These are phyloP conservation scores for Rhincodon typus DNA, from an alignment of 2,797 vertebrate species.

Conservation along the genomic window DNA sequence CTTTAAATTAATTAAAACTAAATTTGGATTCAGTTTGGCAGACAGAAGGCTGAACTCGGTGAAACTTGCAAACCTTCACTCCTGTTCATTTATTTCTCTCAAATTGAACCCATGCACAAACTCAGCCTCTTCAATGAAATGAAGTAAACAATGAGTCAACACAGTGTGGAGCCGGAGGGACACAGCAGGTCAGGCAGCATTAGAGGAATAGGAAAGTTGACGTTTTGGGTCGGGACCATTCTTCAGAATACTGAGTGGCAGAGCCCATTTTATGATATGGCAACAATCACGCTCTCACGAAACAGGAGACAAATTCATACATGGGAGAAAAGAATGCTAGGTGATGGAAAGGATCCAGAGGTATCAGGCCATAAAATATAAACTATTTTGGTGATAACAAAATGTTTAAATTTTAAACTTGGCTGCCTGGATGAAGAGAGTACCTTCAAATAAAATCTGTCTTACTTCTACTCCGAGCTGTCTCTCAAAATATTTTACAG, in stretches of 20 bases:
- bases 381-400: neutral
- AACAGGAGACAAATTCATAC: neutral
- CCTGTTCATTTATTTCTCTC: neutral
- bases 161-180: no score
- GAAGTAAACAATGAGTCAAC: neutral
- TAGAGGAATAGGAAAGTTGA: no score
- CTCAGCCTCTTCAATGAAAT: neutral
- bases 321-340: neutral
- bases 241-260: neutral
- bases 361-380: neutral
- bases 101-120: neutral
- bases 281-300: neutral
- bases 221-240: no score
- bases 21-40: no score
- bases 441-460: neutral
- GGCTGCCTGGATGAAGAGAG: neutral
- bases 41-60: no score
- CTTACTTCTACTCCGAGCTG: neutral
- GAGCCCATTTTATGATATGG: neutral
- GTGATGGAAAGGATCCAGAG: neutral
- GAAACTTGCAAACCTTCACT: no score
- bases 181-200: no score
- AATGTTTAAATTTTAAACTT: neutral
- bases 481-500: neutral
- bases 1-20: neutral